phyloP scores from a whole-genome alignment of 2,888 invertebrate genomes.

The Standfussiana lucernea region DNA sequence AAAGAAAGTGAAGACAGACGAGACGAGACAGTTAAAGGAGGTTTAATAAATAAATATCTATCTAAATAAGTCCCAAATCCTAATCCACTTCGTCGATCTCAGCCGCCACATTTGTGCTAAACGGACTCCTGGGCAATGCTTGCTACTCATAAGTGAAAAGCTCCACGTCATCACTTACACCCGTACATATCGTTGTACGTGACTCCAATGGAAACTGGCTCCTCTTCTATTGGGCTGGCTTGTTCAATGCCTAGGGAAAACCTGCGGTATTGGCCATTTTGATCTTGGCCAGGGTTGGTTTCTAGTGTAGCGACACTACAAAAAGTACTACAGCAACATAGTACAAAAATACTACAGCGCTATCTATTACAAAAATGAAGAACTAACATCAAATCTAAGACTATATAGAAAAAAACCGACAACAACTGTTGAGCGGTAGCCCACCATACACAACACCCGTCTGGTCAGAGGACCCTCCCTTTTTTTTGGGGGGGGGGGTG shows the following conservation, averaged over 20 bases:
- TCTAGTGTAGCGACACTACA: no score
- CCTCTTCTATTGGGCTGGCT: slow-evolving; percentile 26
- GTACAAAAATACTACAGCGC: no score
- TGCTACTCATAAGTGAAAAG: slow-evolving; percentile 49
- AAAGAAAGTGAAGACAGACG: no score
- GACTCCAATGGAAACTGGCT: slow-evolving; percentile 51
- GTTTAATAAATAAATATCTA: neutral
- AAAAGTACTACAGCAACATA: no score
- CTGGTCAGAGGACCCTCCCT: no score
- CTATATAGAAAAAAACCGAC: no score
- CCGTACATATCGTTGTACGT: slow-evolving; percentile 48
- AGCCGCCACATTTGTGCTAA: neutral
- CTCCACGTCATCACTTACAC: slow-evolving; percentile 47
- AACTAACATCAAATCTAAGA: no score
- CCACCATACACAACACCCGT: no score
- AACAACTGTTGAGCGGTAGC: no score
- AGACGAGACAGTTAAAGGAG: no score
- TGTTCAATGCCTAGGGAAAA: slow-evolving; percentile 10
- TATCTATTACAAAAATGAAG: no score
- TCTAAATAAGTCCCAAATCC: neutral
- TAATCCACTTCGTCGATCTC: neutral
- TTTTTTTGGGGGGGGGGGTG: no score
- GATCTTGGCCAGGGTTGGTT: neutral
- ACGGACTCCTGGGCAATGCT: slow-evolving; percentile 4
- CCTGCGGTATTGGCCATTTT: neutral